Percentiles rank a stretch among this genome's conserved stretches.
Evolutionary conservation across 1,140 invertebrate species (phyloP).

Genomic region (Heliconius hewitsoni): DNA sequence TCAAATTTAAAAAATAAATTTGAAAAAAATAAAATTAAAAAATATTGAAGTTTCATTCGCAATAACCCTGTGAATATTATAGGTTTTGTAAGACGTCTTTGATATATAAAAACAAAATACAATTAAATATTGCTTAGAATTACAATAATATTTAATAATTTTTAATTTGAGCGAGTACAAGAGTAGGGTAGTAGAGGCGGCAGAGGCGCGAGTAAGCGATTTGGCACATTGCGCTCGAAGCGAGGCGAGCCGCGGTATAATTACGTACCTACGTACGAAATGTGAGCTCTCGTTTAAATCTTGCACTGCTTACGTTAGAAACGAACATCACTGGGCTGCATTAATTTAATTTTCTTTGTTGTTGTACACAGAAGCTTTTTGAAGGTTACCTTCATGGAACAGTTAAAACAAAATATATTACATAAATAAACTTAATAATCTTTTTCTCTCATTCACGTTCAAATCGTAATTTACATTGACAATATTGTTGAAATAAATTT

Average conservation of each 20-base stretch:
- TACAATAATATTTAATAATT: not conserved
- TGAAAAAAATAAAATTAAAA: not conserved
- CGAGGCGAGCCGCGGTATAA: constrained; percentile 51
- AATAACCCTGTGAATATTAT: not conserved
- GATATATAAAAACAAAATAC: not conserved
- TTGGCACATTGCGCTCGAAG: constrained; percentile 71
- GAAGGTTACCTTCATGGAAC: constrained; percentile 4
- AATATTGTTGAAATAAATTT: no score
- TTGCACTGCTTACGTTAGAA: constrained; percentile 76
- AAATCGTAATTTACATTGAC: not conserved
- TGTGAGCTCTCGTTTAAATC: constrained; percentile 76
- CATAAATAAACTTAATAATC: not conserved
- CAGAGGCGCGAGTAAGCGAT: constrained; percentile 71
- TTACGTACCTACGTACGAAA: constrained; percentile 78
- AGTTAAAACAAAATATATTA: not conserved
- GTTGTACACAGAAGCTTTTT: constrained; percentile 42
- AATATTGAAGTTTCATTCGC: not conserved
- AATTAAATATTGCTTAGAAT: not conserved
- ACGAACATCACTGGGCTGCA: constrained; percentile 65
- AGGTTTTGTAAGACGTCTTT: not conserved
- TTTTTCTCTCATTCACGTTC: not conserved
- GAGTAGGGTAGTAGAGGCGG: constrained; percentile 41
- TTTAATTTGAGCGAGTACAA: not conserved
- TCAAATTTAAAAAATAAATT: not conserved
- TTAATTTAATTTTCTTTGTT: constrained; percentile 72